These are phyloP conservation scores for Phrynocephalus vlangalii DNA, from an alignment of 2,797 vertebrate species.

Conservation along the genomic window DNA sequence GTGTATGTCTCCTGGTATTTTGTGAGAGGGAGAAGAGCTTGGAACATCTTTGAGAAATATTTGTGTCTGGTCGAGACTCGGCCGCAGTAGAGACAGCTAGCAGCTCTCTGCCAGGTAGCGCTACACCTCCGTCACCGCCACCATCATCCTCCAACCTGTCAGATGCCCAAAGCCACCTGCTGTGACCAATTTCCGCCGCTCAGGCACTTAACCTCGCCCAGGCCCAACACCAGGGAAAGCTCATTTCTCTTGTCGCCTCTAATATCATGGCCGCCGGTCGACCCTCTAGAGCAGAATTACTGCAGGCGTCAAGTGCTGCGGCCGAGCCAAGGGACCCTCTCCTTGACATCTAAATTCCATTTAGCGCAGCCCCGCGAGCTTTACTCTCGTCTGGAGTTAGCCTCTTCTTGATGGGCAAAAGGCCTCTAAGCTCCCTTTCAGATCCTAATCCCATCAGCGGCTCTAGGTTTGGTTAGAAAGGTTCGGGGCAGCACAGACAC, in stretches of 20 bases:
- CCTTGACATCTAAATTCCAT: constrained; percentile 17
- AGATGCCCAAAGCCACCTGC: neutral
- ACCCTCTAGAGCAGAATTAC: constrained; percentile 24
- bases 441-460: neutral
- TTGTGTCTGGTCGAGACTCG: too few relatives aligned
- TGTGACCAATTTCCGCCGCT: neutral
- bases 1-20: too few relatives aligned
- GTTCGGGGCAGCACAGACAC: neutral
- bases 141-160: too few relatives aligned
- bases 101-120: neutral
- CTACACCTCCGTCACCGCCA: too few relatives aligned
- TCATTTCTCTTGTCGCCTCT: constrained; percentile 12
- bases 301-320: neutral
- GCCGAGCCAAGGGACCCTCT: constrained; percentile 13
- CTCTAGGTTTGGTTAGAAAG: neutral
- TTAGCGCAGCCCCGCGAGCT: neutral
- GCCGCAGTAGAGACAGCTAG: neutral
- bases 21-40: too few relatives aligned
- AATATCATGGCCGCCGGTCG: neutral
- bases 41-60: neutral
- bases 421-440: neutral
- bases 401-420: neutral
- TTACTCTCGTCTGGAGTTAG: neutral
- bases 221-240: neutral
- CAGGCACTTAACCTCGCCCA: neutral